These are phyloP conservation scores for Rhadina sibilatrix DNA, from an alignment of 2,113 vertebrate species.

Conservation along the genomic window DNA sequence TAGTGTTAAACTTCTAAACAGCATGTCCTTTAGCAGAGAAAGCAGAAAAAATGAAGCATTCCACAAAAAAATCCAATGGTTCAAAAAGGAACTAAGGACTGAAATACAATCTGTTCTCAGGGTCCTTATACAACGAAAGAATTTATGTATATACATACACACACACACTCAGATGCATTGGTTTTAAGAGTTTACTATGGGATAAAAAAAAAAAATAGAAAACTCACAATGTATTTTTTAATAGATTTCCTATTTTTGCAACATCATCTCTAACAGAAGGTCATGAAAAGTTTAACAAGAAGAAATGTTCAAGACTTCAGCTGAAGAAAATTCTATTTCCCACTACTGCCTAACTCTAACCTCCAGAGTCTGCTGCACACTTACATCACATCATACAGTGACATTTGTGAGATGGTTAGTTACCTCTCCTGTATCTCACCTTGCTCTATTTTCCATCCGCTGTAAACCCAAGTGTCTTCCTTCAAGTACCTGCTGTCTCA, in stretches of 20 bases:
- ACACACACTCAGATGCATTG: fast-evolving
- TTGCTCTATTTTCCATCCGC: not conserved
- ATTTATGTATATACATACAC: too few species aligned
- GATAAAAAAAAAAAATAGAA: not conserved
- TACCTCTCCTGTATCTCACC: not conserved
- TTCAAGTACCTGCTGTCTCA: too few species aligned
- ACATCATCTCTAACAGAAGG: not conserved
- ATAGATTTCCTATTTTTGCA: not conserved
- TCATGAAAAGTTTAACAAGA: not conserved
- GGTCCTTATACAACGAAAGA: not conserved
- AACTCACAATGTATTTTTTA: not conserved
- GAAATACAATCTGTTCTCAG: not conserved
- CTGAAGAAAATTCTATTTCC: not conserved
- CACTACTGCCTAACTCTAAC: not conserved
- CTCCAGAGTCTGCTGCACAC: not conserved
- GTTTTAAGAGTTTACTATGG: not conserved
- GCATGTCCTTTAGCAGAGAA: not conserved
- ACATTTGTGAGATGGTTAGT: not conserved
- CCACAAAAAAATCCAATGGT: not conserved
- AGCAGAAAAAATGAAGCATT: not conserved
- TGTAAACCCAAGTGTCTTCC: not conserved
- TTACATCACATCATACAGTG: not conserved
- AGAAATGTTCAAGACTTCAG: not conserved
- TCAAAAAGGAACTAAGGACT: not conserved
- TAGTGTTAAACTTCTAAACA: not conserved